Base-by-base conservation (phyloP, 1,140 invertebrate genomes). In the Drosophila jambulina region DNA sequence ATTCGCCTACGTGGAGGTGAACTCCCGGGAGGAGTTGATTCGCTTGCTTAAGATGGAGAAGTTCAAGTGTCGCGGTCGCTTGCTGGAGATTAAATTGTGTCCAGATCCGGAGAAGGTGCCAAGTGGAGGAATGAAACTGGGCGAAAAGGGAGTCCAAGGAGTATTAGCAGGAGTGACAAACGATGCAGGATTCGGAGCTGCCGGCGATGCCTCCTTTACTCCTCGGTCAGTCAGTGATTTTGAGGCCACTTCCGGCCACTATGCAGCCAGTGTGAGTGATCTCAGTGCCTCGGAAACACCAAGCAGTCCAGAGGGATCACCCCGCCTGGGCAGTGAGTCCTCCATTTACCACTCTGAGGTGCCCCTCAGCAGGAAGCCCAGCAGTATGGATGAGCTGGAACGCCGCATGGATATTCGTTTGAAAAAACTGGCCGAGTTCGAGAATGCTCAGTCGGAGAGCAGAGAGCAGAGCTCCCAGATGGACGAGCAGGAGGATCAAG, bases 351-450 rank as follows among this genome's bases (percentile, higher is more conserved):
- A 25, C 8, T 19, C 23, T 0, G 38, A 45, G 0, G 19, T 34
- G 7, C 69, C 17, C 32, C 42, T 51, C 4, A 60, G 19, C 0
- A 38, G n/a, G 4, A 40, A 46, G 10, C 29, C 62, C 0, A 84
- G 67, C 9, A 78, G 46, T 19, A 36, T 4, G 0, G 57, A 29
- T 2, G 68, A 82, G 13, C 12, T 86, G 4, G 51, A 78, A 7
- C 19, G 63, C 5, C 82, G 78, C 5, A 86, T 85, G 80, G 23
- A 49, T 0, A 1, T 54, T 1, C 70, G 83, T 6, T 46, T 86
- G 8, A 36, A 71, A 10, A 71, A 82, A 19, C 40, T 86, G 2
- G 71, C 83, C 0, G 62, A 70, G 1, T 87, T 70, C 32, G 83
- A 86, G 43, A 87, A 83, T 40, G 34, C 45, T 2, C 38, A 83